These are phyloP conservation scores for Haliclystus octoradiatus DNA, from an alignment of 30 jellyfish, hydroid and myxozoan genomes.

Conservation along the genomic window DNA sequence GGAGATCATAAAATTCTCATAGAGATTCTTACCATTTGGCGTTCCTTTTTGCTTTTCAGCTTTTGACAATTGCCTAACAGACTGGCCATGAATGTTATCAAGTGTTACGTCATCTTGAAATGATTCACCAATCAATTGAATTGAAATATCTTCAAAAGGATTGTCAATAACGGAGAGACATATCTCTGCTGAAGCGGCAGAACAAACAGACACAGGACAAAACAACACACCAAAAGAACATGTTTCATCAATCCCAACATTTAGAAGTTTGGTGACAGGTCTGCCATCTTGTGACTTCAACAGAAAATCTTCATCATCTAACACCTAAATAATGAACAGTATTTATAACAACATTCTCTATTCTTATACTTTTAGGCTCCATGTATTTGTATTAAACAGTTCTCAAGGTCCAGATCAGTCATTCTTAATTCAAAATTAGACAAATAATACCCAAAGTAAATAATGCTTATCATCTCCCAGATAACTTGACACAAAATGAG, in stretches of 20 bases:
- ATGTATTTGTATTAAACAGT: too few species aligned
- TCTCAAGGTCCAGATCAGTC: too few species aligned
- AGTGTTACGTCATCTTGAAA: conserved; percentile 66
- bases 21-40: background rate
- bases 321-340: too few species aligned
- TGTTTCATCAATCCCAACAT: background rate
- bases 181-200: conserved; percentile 45
- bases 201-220: background rate
- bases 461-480: too few species aligned
- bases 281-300: too few species aligned
- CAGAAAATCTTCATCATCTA: too few species aligned
- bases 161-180: conserved; percentile 68
- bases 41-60: background rate
- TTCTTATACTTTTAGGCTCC: too few species aligned
- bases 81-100: conserved; percentile 59
- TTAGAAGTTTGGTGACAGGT: background rate
- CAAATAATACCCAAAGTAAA: too few species aligned
- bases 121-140: conserved; percentile 80
- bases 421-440: too few species aligned
- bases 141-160: conserved; percentile 74
- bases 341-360: too few species aligned
- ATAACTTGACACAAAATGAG: too few species aligned
- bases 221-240: background rate
- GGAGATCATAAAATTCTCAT: too few species aligned
- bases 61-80: background rate